Evolutionary conservation across 2,888 invertebrate genomes (phyloP).

Genomic region (Thera britannica): DNA sequence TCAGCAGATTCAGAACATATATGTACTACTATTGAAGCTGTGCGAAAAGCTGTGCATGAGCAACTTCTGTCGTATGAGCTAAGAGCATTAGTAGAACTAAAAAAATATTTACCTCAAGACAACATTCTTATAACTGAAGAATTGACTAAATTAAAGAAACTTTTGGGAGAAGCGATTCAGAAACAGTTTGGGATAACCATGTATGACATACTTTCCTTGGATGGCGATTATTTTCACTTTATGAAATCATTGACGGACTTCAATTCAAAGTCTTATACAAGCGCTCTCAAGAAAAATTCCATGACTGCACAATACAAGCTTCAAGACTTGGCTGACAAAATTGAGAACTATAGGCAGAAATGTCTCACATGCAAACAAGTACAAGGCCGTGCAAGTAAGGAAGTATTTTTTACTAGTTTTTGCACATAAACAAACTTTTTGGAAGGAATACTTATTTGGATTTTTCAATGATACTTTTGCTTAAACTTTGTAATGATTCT

Average conservation of each 20-base stretch:
- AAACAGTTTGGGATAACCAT: slow-evolving; percentile 51
- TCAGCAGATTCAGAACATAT: slow-evolving; percentile 18
- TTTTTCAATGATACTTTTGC: too few relatives aligned
- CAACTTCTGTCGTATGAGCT: slow-evolving; percentile 37
- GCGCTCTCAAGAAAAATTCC: slow-evolving; percentile 29
- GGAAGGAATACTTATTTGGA: too few relatives aligned
- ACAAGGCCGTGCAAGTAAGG: background rate
- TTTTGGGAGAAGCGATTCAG: slow-evolving; percentile 44
- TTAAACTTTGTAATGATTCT: too few relatives aligned
- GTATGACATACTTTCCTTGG: slow-evolving; percentile 55
- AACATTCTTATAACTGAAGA: background rate
- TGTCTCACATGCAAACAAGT: slow-evolving; percentile 45
- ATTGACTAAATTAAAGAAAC: slow-evolving; percentile 1
- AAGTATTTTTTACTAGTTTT: background rate
- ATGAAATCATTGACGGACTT: slow-evolving; percentile 17
- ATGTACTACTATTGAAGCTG: slow-evolving; percentile 49
- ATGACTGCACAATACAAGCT: slow-evolving; percentile 25
- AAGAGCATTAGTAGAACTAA: slow-evolving; percentile 27
- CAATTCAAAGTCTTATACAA: slow-evolving; percentile 6
- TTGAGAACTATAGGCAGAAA: slow-evolving; percentile 44
- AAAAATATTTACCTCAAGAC: slow-evolving; percentile 43
- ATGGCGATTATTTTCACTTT: slow-evolving; percentile 55
- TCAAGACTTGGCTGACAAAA: slow-evolving; percentile 35
- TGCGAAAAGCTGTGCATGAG: slow-evolving; percentile 39
- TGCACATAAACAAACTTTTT: background rate